phyloP scores from a whole-genome alignment of 2,113 vertebrate genomes.

The Siphamia tubifer region DNA sequence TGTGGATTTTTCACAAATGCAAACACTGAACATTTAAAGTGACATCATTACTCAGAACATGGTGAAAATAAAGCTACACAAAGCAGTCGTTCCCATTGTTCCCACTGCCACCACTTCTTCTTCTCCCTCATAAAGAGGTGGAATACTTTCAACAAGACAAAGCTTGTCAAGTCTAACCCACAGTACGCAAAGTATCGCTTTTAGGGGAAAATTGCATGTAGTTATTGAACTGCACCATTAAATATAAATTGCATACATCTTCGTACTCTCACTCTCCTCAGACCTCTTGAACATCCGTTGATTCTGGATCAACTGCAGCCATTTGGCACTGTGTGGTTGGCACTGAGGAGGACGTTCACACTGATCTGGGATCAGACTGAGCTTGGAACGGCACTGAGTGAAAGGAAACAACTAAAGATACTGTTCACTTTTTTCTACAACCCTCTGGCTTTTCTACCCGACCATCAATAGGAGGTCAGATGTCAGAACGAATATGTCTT shows the following conservation, averaged over 20 bases:
- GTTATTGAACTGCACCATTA: slow-evolving; percentile 59
- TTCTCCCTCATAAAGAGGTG: neutral
- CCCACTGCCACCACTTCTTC: too few species aligned
- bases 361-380: slow-evolving; percentile 50
- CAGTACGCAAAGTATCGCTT: slow-evolving; percentile 16
- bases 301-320: slow-evolving; percentile 45
- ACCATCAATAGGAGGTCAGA: slow-evolving; percentile 25
- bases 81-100: neutral
- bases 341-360: slow-evolving; percentile 46
- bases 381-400: slow-evolving; percentile 61
- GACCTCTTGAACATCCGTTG: slow-evolving; percentile 14
- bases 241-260: slow-evolving; percentile 51
- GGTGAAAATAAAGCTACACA: neutral
- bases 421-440: neutral
- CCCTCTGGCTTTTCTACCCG: neutral
- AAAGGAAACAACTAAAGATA: slow-evolving; percentile 2
- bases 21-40: slow-evolving; percentile 24
- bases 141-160: neutral
- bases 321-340: slow-evolving; percentile 59
- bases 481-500: neutral
- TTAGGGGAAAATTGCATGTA: slow-evolving; percentile 50
- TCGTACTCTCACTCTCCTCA: neutral
- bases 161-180: too few species aligned
- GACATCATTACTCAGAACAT: slow-evolving; percentile 11
- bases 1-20: neutral